These are phyloP conservation scores for Chelonoidis abingdonii DNA, from an alignment of 2,113 vertebrate species.

Conservation along the genomic window DNA sequence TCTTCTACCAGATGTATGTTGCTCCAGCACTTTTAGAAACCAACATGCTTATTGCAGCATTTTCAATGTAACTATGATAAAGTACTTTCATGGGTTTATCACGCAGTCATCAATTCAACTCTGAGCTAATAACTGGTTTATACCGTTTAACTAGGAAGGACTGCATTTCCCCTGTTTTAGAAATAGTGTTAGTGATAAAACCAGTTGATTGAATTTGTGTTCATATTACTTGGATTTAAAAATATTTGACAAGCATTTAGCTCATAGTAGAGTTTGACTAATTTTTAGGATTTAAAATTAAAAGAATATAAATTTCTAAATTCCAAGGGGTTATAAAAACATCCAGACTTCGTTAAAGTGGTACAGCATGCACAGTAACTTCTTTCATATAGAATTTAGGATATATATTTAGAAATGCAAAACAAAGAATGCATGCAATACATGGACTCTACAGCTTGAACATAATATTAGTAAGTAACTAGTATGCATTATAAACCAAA, in stretches of 20 bases:
- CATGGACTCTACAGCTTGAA: rapidly evolving
- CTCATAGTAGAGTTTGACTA: background rate
- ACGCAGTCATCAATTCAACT: background rate
- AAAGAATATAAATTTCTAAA: background rate
- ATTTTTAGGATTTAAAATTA: rapidly evolving
- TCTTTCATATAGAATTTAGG: background rate
- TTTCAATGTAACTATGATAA: background rate
- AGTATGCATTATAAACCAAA: background rate
- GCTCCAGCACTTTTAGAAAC: background rate
- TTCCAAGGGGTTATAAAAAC: background rate
- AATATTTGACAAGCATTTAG: background rate
- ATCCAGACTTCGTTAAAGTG: background rate
- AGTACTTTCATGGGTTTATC: background rate
- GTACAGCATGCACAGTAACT: background rate
- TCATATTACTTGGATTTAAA: background rate
- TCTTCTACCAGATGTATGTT: background rate
- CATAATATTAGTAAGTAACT: background rate
- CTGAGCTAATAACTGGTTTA: constrained; percentile 12
- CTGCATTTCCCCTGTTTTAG: background rate
- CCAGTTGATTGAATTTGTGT: background rate
- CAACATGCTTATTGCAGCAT: background rate
- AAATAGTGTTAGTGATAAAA: background rate
- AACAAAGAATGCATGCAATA: background rate
- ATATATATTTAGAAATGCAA: background rate
- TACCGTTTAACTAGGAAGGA: background rate